phyloP scores from a whole-genome alignment of 1,140 invertebrate species.

The Cryptotermes secundus region DNA sequence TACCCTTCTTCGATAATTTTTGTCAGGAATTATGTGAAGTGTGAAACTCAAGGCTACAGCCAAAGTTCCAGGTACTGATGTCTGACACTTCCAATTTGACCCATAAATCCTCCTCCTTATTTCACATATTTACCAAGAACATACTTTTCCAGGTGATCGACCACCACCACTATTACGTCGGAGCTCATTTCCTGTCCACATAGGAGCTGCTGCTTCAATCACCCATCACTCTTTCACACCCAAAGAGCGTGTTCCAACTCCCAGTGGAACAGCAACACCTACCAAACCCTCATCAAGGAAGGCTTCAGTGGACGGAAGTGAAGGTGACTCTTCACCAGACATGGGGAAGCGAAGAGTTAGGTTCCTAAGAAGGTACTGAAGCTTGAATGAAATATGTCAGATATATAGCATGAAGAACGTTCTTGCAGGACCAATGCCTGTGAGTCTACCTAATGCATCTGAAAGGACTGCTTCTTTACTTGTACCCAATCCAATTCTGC shows the following conservation, averaged over 20 bases:
- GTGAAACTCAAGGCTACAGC: too few relatives aligned
- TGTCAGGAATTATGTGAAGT: too few relatives aligned
- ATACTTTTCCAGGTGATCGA: not conserved
- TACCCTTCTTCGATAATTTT: too few relatives aligned
- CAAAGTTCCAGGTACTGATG: too few relatives aligned
- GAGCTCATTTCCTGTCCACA: slow-evolving; percentile 22
- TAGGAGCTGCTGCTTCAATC: not conserved
- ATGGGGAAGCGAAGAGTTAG: slow-evolving; percentile 4
- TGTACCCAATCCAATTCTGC: too few relatives aligned
- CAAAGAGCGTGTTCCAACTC: not conserved
- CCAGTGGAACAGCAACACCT: not conserved
- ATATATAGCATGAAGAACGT: too few relatives aligned
- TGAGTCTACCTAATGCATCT: too few relatives aligned
- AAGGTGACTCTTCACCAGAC: slow-evolving; percentile 23
- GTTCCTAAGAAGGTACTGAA: slow-evolving; percentile 24
- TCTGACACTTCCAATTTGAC: too few relatives aligned
- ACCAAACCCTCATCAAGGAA: not conserved
- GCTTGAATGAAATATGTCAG: not conserved
- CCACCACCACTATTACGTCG: slow-evolving; percentile 19
- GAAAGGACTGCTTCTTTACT: too few relatives aligned
- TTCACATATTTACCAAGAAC: too few relatives aligned
- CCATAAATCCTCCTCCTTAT: too few relatives aligned
- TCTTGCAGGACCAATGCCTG: too few relatives aligned
- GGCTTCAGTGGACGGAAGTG: slow-evolving; percentile 13
- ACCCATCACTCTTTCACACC: not conserved